These are phyloP conservation scores for Cyanoramphus novaezelandiae DNA, from an alignment of 2,113 vertebrate species.

Conservation along the genomic window DNA sequence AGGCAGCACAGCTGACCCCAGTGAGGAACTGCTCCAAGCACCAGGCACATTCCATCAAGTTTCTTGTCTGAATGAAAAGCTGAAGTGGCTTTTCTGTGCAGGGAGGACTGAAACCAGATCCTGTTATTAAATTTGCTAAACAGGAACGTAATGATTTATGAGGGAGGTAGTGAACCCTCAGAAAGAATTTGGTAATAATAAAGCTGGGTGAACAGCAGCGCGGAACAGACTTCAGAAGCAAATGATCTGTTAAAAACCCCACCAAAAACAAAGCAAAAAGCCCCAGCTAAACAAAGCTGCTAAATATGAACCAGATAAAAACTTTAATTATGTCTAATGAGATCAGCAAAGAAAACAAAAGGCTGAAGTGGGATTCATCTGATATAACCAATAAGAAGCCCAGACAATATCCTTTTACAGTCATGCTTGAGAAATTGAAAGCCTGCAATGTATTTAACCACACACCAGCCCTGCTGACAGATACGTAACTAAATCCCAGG, in stretches of 20 bases:
- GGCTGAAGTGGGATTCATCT: background rate
- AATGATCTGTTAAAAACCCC: background rate
- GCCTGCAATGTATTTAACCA: background rate
- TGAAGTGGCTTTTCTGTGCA: slow-evolving; percentile 13
- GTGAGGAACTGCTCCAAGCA: background rate
- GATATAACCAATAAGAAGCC: background rate
- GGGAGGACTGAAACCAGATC: slow-evolving; percentile 52
- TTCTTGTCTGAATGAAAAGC: background rate
- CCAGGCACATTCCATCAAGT: slow-evolving; percentile 30
- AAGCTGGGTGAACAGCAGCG: fast-evolving
- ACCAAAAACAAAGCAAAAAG: background rate
- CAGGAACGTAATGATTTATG: slow-evolving; percentile 18
- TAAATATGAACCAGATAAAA: slow-evolving; percentile 15
- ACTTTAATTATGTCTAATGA: slow-evolving; percentile 47
- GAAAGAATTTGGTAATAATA: slow-evolving; percentile 20
- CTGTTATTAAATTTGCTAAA: slow-evolving; percentile 42
- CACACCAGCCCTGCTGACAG: background rate
- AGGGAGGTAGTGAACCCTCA: background rate
- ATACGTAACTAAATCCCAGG: background rate
- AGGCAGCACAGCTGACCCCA: background rate
- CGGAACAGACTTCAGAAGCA: background rate
- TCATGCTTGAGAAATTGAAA: background rate
- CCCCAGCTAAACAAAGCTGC: background rate
- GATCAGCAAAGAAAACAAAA: slow-evolving; percentile 21
- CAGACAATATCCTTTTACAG: background rate